Percentiles rank a stretch among this genome's conserved stretches.
Evolutionary conservation across 2,797 vertebrate genomes (phyloP).

Genomic region (Botia kubotai): DNA sequence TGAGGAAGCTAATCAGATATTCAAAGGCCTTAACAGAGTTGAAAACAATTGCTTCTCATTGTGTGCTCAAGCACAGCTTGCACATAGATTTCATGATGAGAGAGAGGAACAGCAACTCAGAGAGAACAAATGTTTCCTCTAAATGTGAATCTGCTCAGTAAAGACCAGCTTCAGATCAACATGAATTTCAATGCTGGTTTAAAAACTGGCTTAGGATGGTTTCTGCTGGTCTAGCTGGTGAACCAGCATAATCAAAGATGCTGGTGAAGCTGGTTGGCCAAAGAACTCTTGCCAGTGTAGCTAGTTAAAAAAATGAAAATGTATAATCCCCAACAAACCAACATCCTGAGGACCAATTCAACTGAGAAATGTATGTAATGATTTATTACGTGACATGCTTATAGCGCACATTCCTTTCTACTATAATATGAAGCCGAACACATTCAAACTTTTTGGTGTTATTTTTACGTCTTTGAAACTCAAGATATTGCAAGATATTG

Average conservation of each 20-base stretch:
- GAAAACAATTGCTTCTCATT: constrained; percentile 57
- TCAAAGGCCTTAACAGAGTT: constrained; percentile 56
- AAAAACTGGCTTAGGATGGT: not conserved
- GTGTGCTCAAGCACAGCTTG: constrained; percentile 34
- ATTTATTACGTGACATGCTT: not conserved
- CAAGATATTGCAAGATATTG: not conserved
- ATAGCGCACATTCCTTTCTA: constrained; percentile 3
- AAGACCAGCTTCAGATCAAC: constrained; percentile 7
- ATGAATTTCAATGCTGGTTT: not conserved
- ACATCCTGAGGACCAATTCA: too few relatives aligned
- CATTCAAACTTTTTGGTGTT: not conserved
- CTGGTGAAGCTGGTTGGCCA: too few relatives aligned
- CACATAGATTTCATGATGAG: constrained; percentile 21
- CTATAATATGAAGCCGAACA: not conserved
- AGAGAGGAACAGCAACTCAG: constrained; percentile 50
- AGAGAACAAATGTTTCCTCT: constrained; percentile 53
- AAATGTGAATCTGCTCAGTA: constrained; percentile 27
- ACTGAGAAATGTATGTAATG: not conserved
- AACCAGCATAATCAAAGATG: too few relatives aligned
- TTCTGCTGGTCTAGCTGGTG: not conserved
- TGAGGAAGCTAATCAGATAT: constrained; percentile 60
- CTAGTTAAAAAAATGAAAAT: too few relatives aligned
- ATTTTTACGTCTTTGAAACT: not conserved
- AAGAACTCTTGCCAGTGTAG: too few relatives aligned
- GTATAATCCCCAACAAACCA: too few relatives aligned